phyloP scores from a whole-genome alignment of 1,140 invertebrate species.

The Hylaeus anthracinus region DNA sequence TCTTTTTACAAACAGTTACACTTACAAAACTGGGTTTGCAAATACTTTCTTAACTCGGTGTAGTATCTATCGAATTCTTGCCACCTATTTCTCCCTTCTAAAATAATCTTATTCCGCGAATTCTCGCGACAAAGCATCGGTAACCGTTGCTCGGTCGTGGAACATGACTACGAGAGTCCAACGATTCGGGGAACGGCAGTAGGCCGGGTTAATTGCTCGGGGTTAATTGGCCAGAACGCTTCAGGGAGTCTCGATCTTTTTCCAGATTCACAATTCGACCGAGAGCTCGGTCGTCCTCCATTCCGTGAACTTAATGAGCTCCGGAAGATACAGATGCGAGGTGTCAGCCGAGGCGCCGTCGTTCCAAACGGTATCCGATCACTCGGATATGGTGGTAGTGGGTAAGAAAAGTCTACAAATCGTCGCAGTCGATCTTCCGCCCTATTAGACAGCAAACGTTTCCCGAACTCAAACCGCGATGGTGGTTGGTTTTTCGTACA shows the following conservation, averaged over 20 bases:
- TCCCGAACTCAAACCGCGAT: not conserved
- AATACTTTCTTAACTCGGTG: too few species aligned
- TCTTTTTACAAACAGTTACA: too few species aligned
- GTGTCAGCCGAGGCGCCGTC: conserved; percentile 91
- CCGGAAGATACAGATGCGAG: conserved; percentile 91
- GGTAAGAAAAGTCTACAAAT: conserved; percentile 81
- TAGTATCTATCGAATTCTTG: too few species aligned
- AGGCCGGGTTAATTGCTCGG: conserved; percentile 8
- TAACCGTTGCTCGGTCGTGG: not conserved
- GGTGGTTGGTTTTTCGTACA: not conserved
- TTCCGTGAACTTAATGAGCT: conserved; percentile 88
- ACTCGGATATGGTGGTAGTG: conserved; percentile 89
- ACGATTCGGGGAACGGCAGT: conserved; percentile 11
- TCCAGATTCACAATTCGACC: conserved; percentile 88
- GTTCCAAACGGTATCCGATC: conserved; percentile 89
- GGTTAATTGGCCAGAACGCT: conserved; percentile 20
- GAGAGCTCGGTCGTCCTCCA: conserved; percentile 87
- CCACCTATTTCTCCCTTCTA: not conserved
- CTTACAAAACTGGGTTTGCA: too few species aligned
- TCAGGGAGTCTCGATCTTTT: conserved; percentile 40
- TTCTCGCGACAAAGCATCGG: not conserved
- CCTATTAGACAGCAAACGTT: not conserved
- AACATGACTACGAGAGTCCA: not conserved
- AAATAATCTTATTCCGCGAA: not conserved
- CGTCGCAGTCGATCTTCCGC: not conserved